Evolutionary conservation across 2,797 vertebrate species (phyloP).

Genomic region (Chromis chromis): DNA sequence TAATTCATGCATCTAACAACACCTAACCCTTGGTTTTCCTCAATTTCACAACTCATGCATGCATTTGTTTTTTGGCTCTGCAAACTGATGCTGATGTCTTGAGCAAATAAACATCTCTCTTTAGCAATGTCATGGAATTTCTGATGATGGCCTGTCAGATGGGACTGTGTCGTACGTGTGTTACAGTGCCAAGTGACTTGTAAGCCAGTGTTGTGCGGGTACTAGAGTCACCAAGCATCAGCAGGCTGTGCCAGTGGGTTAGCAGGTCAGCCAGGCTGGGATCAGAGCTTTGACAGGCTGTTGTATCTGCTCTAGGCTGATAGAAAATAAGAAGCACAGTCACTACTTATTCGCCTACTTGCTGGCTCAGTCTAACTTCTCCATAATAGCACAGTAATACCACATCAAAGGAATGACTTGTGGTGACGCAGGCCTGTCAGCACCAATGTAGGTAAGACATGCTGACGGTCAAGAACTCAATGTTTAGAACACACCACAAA

Average conservation of each 20-base stretch:
- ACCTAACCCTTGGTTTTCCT: background rate
- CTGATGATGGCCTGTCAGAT: slow-evolving; percentile 33
- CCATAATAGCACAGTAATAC: slow-evolving; percentile 44
- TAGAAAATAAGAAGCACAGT: slow-evolving; percentile 39
- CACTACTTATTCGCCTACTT: slow-evolving; percentile 32
- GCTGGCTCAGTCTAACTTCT: slow-evolving; percentile 38
- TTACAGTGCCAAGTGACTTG: slow-evolving; percentile 41
- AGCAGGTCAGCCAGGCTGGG: slow-evolving; percentile 71
- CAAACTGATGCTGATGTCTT: background rate
- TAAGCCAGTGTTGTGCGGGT: slow-evolving; percentile 40
- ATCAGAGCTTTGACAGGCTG: slow-evolving; percentile 61
- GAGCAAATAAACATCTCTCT: slow-evolving; percentile 17
- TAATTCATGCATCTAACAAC: background rate
- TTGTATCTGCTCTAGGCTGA: slow-evolving; percentile 36
- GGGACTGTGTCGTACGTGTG: slow-evolving; percentile 32
- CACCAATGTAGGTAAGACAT: slow-evolving; percentile 57
- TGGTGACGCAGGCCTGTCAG: slow-evolving; percentile 62
- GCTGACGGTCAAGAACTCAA: slow-evolving; percentile 49
- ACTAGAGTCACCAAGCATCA: slow-evolving; percentile 24
- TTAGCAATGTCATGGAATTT: slow-evolving; percentile 26
- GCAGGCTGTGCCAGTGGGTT: slow-evolving; percentile 67
- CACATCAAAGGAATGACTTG: slow-evolving; percentile 33
- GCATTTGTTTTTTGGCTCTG: slow-evolving; percentile 1
- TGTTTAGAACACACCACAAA: slow-evolving; percentile 49
- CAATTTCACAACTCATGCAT: background rate